Base-by-base conservation (phyloP, 2,113 vertebrate species). In the Oriolus oriolus region DNA sequence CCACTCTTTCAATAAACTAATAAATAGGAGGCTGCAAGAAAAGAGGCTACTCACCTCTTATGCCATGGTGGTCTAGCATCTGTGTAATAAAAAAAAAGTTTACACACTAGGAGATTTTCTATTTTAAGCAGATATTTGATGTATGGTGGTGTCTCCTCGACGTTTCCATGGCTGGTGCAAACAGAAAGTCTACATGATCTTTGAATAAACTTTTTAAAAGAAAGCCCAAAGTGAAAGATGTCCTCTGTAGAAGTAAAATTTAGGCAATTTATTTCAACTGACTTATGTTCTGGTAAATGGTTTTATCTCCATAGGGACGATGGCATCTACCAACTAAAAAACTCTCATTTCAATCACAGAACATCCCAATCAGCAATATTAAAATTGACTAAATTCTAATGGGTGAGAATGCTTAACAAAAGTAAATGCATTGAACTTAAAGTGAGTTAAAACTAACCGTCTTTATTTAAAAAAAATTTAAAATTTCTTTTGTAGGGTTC, bases 401-500 rank as follows among this genome's bases (percentile, higher is more conserved):
- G 28, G 6, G 4, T 64, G 16, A 47, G 16, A 52, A 79, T 31
- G 5, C 2, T 79, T 47, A 37, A 50, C 15, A 66, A 42, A 76
- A 41, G 13, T 41, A 78, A 73, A 59, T n/a, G 3, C 8, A 24
- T 19, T 74, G 28, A 74, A 63, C 10, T 45, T 39, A 41, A 45
- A 60, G 15, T 52, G 42, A 81, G 28, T 39, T 76, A 35, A 64
- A 63, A 45, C 1, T 50, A n/a, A 59, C 2, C 54, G 11, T 24
- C 20, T 77, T 84, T 24, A 37, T 54, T 37, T 8, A 22, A 14
- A 82, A 71, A 81, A 30, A 66, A 17, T 7, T 22, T 0, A 3
- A 11, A 61, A 8, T 3, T 2, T 27, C 0, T 53, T 84, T 27
- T 65, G 3, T 60, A 23, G 1, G 3, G 2, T 65, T 85, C 21